Conservation (phyloP, 2,113 vertebrate genomes). For the Lanius collurio region DNA sequence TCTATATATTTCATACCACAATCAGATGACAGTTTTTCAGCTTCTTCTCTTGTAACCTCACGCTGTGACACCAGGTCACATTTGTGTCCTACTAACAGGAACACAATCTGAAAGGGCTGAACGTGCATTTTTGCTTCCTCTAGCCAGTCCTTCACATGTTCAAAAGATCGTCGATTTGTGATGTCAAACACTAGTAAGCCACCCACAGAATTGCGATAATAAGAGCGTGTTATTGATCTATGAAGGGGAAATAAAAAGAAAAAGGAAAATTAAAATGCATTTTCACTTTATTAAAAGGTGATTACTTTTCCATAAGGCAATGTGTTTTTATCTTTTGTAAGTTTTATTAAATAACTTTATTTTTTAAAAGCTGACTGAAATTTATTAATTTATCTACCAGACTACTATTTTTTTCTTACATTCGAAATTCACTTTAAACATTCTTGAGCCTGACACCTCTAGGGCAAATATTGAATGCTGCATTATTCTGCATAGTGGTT, state of each 20-base stretch:
- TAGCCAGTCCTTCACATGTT: conserved; percentile 81
- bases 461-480: background rate
- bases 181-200: conserved; percentile 82
- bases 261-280: background rate
- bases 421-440: background rate
- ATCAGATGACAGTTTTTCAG: conserved; percentile 76
- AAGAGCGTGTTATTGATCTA: conserved; percentile 84
- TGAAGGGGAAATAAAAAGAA: background rate
- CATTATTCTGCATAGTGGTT: background rate
- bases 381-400: background rate
- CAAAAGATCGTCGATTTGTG: conserved; percentile 81
- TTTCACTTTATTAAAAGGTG: background rate
- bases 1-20: conserved; percentile 83
- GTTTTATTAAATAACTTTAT: background rate
- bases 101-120: conserved; percentile 80
- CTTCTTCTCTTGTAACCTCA: conserved; percentile 80
- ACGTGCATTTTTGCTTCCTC: conserved; percentile 81
- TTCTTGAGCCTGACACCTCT: background rate
- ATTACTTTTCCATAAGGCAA: background rate
- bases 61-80: conserved; percentile 78
- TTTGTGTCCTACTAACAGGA: conserved; percentile 82
- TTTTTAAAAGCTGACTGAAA: background rate
- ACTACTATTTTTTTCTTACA: background rate
- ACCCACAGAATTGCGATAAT: conserved; percentile 83
- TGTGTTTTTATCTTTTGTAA: background rate